These are phyloP conservation scores for Acropora tenuis DNA, from an alignment of 64 coral and sea anemone genomes.

Conservation along the genomic window DNA sequence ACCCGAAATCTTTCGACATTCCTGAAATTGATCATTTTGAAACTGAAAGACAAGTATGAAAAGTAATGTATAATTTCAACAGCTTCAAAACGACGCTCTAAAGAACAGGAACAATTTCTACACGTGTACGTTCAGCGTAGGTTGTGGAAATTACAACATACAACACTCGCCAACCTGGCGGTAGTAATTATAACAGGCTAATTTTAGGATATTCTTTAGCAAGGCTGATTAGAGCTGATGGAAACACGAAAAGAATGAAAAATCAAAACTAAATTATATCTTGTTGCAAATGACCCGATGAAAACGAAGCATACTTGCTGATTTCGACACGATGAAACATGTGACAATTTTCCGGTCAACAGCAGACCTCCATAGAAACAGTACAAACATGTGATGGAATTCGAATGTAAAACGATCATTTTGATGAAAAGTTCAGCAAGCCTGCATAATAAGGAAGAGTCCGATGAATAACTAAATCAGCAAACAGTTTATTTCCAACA, in stretches of 20 bases:
- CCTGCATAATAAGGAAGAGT: not conserved
- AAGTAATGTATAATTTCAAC: not conserved
- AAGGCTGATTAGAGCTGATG: not conserved
- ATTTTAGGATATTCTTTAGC: not conserved
- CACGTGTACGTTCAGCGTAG: not conserved
- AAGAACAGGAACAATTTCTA: not conserved
- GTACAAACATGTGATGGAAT: not conserved
- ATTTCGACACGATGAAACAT: not conserved
- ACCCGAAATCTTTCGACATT: no score
- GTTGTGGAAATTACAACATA: not conserved
- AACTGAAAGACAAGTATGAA: no score
- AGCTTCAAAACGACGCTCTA: not conserved
- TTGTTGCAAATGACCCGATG: not conserved
- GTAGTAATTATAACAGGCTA: not conserved
- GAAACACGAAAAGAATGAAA: not conserved
- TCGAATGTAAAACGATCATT: not conserved
- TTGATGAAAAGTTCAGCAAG: not conserved
- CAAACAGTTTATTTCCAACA: not conserved
- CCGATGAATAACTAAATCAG: not conserved
- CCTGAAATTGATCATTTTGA: no score
- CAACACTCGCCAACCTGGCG: not conserved
- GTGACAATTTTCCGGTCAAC: not conserved
- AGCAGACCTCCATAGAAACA: not conserved
- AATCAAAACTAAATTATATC: constrained; percentile 7
- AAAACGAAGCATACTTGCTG: not conserved